A percentile compares a stretch with the other conserved stretches of the same genome.
These are phyloP conservation scores for Zapus hudsonius DNA, from an alignment of 2,113 vertebrate species.

Conservation along the genomic window DNA sequence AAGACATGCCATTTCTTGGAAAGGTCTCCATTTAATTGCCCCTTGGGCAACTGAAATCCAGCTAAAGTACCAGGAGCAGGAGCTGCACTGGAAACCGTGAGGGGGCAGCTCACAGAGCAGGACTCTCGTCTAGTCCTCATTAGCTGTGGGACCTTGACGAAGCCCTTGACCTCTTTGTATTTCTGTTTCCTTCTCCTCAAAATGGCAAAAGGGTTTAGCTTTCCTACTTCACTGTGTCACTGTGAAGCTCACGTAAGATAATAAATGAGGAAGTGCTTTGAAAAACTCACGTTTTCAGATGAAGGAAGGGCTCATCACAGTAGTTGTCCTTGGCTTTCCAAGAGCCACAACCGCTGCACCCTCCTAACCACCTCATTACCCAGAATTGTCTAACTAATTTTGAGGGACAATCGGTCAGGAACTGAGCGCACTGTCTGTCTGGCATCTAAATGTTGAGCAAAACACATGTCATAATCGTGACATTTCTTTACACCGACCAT, in stretches of 20 bases:
- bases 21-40: conserved; percentile 58
- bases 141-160: not conserved
- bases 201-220: conserved; percentile 10
- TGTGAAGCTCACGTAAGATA: conserved; percentile 11
- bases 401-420: not conserved
- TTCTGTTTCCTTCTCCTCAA: conserved; percentile 39
- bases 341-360: not conserved
- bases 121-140: not conserved
- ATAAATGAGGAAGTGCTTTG: conserved; percentile 1
- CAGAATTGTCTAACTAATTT: not conserved
- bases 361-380: not conserved
- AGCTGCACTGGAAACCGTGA: not conserved
- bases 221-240: not conserved
- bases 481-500: not conserved
- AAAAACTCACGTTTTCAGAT: not conserved
- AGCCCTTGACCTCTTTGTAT: conserved; percentile 11
- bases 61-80: not conserved
- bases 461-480: not conserved
- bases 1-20: conserved; percentile 27
- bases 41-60: not conserved
- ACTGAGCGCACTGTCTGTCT: not conserved
- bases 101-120: not conserved
- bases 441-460: not conserved
- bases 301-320: not conserved
- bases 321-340: not conserved